These are phyloP conservation scores for Schlechtendalia chinensis DNA, from an alignment of 1,140 invertebrate genomes.

Conservation along the genomic window DNA sequence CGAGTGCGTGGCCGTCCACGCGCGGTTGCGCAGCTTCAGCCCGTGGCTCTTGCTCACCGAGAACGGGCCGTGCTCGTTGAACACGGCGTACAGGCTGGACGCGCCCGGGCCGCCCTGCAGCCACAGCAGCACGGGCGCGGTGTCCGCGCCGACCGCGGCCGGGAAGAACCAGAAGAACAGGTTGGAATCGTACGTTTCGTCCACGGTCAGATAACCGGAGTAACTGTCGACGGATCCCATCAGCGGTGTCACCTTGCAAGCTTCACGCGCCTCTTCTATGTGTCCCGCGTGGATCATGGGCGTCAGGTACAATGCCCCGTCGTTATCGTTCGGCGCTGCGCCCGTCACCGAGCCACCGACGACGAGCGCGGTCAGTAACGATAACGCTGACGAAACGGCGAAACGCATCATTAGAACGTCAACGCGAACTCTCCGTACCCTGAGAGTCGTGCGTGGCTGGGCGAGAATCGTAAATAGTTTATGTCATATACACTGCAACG, in stretches of 20 bases:
- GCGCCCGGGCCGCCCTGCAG: constrained; percentile 75
- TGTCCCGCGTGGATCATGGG: constrained; percentile 50
- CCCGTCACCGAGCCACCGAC: too few species aligned
- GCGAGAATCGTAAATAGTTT: too few species aligned
- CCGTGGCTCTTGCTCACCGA: constrained; percentile 60
- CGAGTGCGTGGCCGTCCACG: constrained; percentile 74
- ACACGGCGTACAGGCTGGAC: constrained; percentile 70
- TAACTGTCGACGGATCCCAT: constrained; percentile 55
- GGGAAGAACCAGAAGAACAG: constrained; percentile 80
- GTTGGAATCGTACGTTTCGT: constrained; percentile 60
- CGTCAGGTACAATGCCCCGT: constrained; percentile 50
- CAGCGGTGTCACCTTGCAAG: constrained; percentile 49
- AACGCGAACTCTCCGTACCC: too few species aligned
- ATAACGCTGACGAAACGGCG: too few species aligned
- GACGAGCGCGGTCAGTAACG: neutral
- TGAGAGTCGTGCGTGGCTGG: too few species aligned
- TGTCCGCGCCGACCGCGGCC: constrained; percentile 56
- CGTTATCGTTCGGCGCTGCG: neutral
- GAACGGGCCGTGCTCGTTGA: constrained; percentile 63
- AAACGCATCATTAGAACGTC: too few species aligned
- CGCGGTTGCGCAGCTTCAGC: constrained; percentile 56
- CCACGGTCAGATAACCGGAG: constrained; percentile 72
- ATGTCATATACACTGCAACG: too few species aligned
- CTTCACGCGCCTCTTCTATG: constrained; percentile 40
- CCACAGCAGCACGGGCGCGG: constrained; percentile 71